Base-by-base conservation (phyloP, 1,140 invertebrate genomes). In the Copidosoma floridanum region DNA sequence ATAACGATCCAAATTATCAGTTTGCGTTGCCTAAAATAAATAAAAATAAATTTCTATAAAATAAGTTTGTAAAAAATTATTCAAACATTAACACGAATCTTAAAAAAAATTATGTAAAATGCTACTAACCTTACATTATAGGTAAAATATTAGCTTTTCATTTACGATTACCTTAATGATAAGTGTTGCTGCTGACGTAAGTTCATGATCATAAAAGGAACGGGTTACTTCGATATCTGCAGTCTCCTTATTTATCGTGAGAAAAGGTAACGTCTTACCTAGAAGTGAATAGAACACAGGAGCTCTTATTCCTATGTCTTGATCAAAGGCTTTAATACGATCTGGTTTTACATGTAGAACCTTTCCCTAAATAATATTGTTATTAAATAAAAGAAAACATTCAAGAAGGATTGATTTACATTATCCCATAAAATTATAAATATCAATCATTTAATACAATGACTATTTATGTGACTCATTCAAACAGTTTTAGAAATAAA, bases 1-100 rank as follows among this genome's bases (percentile, higher is more conserved):
- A 73, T 93, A 95, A 40, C 93, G 84, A 79, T 95, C 94, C 0
- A 86, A 81, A 81, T 96, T 95, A 75, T 97, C 92, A 46, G 88
- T 82, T 77, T 95, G 93, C 1, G 89, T 91, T 16, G 92, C 91
- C 86, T 93, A 75, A 2, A 70, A 69, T 32, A 32, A 32, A 12
- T 12, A 32, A 32, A 32, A 12, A 6, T 32, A 0, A 32, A 6
- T 32, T 32, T 32, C 29, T 32, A 32, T 32, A 32, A n/a, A n/a
- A n/a, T n/a, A n/a, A n/a, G n/a, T n/a, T n/a, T n/a, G n/a, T n/a
- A n/a, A n/a, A n/a, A n/a, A n/a, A n/a, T n/a, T n/a, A n/a, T n/a
- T n/a, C n/a, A n/a, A n/a, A n/a, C n/a, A n/a, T n/a, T n/a, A n/a
- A n/a, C n/a, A n/a, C n/a, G n/a, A n/a, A n/a, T n/a, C n/a, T n/a